phyloP scores from a whole-genome alignment of 2,113 vertebrate genomes.

The Heterochromis multidens region DNA sequence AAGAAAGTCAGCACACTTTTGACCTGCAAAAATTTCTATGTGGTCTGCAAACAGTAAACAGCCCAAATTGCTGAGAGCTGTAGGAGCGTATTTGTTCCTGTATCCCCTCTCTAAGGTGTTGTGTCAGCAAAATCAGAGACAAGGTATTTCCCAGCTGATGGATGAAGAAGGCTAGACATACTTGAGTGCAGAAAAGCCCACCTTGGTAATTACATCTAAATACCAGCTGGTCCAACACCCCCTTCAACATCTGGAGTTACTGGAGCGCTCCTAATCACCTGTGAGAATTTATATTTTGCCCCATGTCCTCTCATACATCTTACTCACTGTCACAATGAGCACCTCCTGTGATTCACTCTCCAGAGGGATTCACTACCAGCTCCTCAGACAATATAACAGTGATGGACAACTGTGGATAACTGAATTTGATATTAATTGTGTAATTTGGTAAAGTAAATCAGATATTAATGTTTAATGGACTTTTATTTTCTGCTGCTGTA shows the following conservation, averaged over 20 bases:
- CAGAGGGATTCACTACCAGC: slow-evolving; percentile 3
- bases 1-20: no score
- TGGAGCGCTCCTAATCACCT: not conserved
- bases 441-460: not conserved
- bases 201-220: slow-evolving; percentile 11
- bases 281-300: slow-evolving; percentile 3
- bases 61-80: no score
- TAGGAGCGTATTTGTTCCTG: not conserved
- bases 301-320: slow-evolving; percentile 14
- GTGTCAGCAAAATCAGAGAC: not conserved
- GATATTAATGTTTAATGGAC: not conserved
- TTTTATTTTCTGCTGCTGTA: not conserved
- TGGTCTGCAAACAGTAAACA: no score
- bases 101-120: not conserved
- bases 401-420: no score
- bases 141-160: not conserved
- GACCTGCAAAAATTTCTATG: no score
- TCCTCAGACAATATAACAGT: not conserved
- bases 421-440: not conserved
- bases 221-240: slow-evolving; percentile 36
- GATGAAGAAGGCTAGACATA: not conserved
- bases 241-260: slow-evolving; percentile 44
- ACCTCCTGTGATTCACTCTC: slow-evolving; percentile 5
- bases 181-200: not conserved
- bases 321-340: not conserved